These are phyloP conservation scores for Takifugu ocellatus DNA, from an alignment of 2,797 vertebrate species.

Conservation along the genomic window DNA sequence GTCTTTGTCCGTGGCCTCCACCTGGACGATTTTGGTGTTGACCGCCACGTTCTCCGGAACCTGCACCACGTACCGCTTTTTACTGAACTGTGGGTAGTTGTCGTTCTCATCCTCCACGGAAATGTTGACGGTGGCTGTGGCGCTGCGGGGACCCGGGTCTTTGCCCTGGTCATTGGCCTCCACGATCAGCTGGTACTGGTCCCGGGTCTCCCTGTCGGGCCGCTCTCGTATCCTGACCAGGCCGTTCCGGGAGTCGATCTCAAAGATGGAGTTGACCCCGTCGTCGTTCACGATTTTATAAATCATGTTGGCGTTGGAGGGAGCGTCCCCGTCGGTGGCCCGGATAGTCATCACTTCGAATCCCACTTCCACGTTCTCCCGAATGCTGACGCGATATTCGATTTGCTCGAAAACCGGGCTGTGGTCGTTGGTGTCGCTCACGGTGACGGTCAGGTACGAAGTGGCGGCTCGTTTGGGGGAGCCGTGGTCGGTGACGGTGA, in stretches of 20 bases:
- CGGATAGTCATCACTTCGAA: constrained; percentile 93
- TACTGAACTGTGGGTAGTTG: constrained; percentile 94
- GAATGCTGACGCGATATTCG: constrained; percentile 85
- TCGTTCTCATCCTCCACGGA: constrained; percentile 94
- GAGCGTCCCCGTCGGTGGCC: constrained; percentile 91
- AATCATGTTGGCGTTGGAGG: constrained; percentile 93
- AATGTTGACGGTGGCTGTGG: constrained; percentile 89
- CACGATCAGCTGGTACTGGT: constrained; percentile 86
- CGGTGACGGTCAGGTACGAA: constrained; percentile 88
- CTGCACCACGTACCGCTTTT: constrained; percentile 89
- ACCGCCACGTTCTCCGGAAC: constrained; percentile 86
- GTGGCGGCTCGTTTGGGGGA: constrained; percentile 78
- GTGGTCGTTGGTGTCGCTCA: constrained; percentile 95
- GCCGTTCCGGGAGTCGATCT: constrained; percentile 88
- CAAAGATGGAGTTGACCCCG: constrained; percentile 78
- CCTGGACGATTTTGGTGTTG: constrained; percentile 88
- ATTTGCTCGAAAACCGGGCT: constrained; percentile 89
- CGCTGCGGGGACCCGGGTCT: constrained; percentile 86
- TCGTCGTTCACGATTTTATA: constrained; percentile 86
- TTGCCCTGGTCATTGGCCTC: constrained; percentile 96
- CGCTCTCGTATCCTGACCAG: constrained; percentile 85
- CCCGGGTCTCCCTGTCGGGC: constrained; percentile 85
- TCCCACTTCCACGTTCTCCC: constrained; percentile 93
- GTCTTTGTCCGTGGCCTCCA: constrained; percentile 89
- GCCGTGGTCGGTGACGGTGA: constrained; percentile 85